These are phyloP conservation scores for Melospiza georgiana DNA, from an alignment of 2,113 vertebrate species.

Conservation along the genomic window DNA sequence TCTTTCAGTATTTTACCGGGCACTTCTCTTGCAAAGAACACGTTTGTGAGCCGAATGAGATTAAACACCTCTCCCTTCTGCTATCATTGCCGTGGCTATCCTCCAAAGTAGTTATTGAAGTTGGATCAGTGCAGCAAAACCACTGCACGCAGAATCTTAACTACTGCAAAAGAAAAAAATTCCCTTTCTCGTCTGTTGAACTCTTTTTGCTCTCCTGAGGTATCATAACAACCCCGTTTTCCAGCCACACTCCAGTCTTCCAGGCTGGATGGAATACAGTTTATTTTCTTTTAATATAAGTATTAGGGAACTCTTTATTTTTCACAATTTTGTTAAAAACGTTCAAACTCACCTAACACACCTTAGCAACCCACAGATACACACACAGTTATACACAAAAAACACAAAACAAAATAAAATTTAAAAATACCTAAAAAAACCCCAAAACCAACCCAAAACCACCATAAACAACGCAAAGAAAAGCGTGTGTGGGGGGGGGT, in stretches of 20 bases:
- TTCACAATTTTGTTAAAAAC: not conserved
- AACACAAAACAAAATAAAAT: not conserved
- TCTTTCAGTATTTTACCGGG: not conserved
- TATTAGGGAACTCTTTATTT: not conserved
- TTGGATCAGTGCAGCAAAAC: not conserved
- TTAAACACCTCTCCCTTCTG: not conserved
- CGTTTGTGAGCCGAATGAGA: not conserved
- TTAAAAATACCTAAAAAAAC: too few relatives aligned
- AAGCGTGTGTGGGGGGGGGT: too few relatives aligned
- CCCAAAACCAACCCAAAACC: too few relatives aligned
- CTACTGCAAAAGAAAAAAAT: not conserved
- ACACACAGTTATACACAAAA: too few relatives aligned
- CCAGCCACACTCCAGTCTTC: not conserved
- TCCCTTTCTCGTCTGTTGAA: not conserved
- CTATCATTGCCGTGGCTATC: not conserved
- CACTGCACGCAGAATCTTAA: not conserved
- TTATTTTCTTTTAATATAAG: not conserved
- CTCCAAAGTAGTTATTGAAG: not conserved
- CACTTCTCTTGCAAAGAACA: not conserved
- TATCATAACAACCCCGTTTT: not conserved
- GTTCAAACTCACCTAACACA: not conserved
- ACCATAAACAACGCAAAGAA: not conserved
- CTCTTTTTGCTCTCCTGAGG: not conserved
- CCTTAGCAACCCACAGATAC: not conserved
- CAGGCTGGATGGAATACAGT: not conserved